Evolutionary conservation across 2,797 vertebrate genomes (phyloP).

Genomic region (Neosilurus mollespiculum): DNA sequence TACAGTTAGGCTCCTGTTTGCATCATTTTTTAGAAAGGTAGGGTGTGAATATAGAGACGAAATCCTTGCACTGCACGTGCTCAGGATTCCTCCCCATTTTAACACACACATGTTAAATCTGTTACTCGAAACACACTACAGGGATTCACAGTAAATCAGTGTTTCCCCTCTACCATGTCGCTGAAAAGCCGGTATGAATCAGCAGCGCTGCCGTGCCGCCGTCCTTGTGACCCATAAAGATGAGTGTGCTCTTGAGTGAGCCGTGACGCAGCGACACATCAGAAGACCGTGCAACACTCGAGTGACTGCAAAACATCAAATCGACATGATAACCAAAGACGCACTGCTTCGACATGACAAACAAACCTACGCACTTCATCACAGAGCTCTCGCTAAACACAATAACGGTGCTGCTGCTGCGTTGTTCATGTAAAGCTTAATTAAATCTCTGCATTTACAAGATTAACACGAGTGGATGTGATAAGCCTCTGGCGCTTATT

Average conservation of each 20-base stretch:
- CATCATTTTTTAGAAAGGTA: not conserved
- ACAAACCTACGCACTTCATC: slow-evolving; percentile 15
- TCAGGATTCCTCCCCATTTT: not conserved
- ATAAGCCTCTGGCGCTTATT: slow-evolving; percentile 18
- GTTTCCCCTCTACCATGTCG: slow-evolving; percentile 8
- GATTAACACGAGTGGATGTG: slow-evolving; percentile 34
- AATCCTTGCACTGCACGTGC: not conserved
- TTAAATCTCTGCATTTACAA: slow-evolving; percentile 35
- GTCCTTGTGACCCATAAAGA: slow-evolving; percentile 49
- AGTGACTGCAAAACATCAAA: not conserved
- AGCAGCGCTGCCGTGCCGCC: slow-evolving; percentile 43
- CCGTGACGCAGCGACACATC: slow-evolving; percentile 21
- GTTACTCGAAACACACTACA: slow-evolving; percentile 40
- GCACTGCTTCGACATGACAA: not conserved
- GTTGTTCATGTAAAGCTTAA: slow-evolving; percentile 34
- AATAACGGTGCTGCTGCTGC: not conserved
- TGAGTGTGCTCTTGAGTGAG: slow-evolving; percentile 35
- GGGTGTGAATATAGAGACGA: not conserved
- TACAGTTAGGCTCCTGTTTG: not conserved
- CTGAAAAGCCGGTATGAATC: slow-evolving; percentile 43
- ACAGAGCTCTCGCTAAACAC: slow-evolving; percentile 18
- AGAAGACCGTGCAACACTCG: slow-evolving; percentile 2
- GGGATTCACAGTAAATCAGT: not conserved
- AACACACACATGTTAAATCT: slow-evolving; percentile 11
- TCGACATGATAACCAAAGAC: slow-evolving; percentile 9